These are phyloP conservation scores for Epirrhoe alternata DNA, from an alignment of 2,888 invertebrate species.

Conservation along the genomic window DNA sequence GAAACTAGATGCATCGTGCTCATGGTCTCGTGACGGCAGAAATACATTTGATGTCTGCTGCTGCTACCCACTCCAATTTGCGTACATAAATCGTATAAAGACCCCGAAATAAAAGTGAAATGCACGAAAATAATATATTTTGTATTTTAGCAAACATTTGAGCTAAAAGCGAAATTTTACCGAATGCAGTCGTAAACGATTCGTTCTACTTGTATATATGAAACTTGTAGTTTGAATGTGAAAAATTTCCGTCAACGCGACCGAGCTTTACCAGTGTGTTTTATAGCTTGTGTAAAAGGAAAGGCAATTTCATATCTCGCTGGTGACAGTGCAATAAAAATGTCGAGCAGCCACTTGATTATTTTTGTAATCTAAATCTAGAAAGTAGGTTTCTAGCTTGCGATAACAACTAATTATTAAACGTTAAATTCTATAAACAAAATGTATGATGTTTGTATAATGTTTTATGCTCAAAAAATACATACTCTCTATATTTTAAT, in stretches of 20 bases:
- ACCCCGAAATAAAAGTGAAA: conserved; percentile 24
- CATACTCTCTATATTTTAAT: no score
- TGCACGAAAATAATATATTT: conserved; percentile 25
- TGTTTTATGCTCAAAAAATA: no score
- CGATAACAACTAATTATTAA: background rate
- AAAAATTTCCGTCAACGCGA: conserved; percentile 29
- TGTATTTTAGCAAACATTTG: conserved; percentile 27
- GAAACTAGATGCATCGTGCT: conserved; percentile 18
- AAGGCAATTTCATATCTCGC: conserved; percentile 31
- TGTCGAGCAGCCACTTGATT: conserved; percentile 25
- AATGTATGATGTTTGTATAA: no score
- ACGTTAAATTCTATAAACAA: background rate
- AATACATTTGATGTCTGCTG: conserved; percentile 27
- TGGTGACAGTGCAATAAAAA: conserved; percentile 28
- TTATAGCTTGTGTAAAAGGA: conserved; percentile 31
- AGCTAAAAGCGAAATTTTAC: conserved; percentile 16
- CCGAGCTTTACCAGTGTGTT: conserved; percentile 28
- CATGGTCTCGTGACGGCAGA: conserved; percentile 16
- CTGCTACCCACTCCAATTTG: conserved; percentile 24
- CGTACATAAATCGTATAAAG: conserved; percentile 19
- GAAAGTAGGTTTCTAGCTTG: background rate
- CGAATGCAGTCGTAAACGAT: conserved; percentile 18
- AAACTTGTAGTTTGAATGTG: conserved; percentile 27
- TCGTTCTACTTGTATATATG: conserved; percentile 14
- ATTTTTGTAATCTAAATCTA: conserved; percentile 22